Base-by-base conservation (phyloP, 2,113 vertebrate species). In the Sterna hirundo region DNA sequence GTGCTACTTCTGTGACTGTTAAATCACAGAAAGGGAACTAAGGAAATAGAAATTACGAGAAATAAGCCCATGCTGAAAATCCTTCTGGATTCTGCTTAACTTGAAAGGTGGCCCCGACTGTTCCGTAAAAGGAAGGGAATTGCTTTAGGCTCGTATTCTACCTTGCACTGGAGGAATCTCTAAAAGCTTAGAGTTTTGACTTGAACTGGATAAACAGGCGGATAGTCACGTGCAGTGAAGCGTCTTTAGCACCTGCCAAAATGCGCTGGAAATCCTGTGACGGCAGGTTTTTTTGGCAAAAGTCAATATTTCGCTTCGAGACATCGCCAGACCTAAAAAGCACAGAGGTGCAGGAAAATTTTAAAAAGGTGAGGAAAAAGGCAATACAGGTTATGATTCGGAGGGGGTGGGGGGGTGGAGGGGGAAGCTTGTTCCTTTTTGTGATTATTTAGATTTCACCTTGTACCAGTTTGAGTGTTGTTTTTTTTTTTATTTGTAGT, bases 221-320 rank as follows among this genome's bases (percentile, higher is more conserved):
- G 71, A 75, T 82, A 72, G 27, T 72, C 36, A 19, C 66, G 83
- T 9, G 62, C 49, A 58, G 32, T 21, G 38, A 85, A 65, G 62
- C 70, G 19, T 51, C 78, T 90, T 92, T 71, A 90, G 46, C 72
- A 88, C 60, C 86, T 94, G 92, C 54, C 85, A 91, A 83, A 88
- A 83, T 15, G 51, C 78, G 42, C 64, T 85, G 54, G 75, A 88
- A 90, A 77, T 94, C 78, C 66, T 83, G 78, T 88, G 93, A 78
- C 42, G 77, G 83, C 75, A 75, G 62, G 27, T 44, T 88, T 90
- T 93, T 77, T 81, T 86, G 88, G 85, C 72, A 84, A 55, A 90
- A 93, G 66, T 54, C 40, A 51, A 1, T 25, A 18, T 57, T 96
- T 86, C 81, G 15, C 85, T 93, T 92, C 72, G 60, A 93, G 85